Percentiles rank a stretch among this genome's conserved stretches.
These are phyloP conservation scores for Drosophila birchii DNA, from an alignment of 2,888 invertebrate species.

Conservation along the genomic window DNA sequence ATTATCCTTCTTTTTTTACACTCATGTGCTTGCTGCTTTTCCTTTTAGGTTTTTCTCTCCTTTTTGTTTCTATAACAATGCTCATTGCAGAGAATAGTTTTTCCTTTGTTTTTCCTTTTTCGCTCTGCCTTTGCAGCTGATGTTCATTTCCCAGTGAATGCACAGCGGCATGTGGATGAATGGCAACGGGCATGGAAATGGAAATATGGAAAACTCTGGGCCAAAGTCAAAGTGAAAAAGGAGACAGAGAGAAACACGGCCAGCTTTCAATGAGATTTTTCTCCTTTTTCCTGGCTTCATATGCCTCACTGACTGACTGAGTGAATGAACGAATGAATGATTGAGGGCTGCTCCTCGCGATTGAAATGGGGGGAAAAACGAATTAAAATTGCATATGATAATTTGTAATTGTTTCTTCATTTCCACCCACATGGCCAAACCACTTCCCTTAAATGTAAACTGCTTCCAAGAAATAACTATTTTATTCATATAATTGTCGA, in stretches of 20 bases:
- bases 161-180: slow-evolving; percentile 52
- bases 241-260: slow-evolving; percentile 32
- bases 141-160: slow-evolving; percentile 73
- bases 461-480: slow-evolving; percentile 29
- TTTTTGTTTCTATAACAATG: slow-evolving; percentile 53
- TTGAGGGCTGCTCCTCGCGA: slow-evolving; percentile 28
- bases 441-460: not conserved
- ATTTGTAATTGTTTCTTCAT: slow-evolving; percentile 45
- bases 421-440: not conserved
- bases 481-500: slow-evolving; percentile 21
- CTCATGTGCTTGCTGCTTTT: slow-evolving; percentile 33
- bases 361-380: slow-evolving; percentile 17
- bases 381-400: slow-evolving; percentile 51
- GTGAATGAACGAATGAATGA: slow-evolving; percentile 9
- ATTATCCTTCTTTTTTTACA: slow-evolving; percentile 5
- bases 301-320: slow-evolving; percentile 53
- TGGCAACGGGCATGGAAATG: slow-evolving; percentile 37
- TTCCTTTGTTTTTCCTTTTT: slow-evolving; percentile 54
- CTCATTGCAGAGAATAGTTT: slow-evolving; percentile 29
- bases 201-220: slow-evolving; percentile 31
- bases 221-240: slow-evolving; percentile 55
- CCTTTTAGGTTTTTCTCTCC: slow-evolving; percentile 22
- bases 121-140: slow-evolving; percentile 54
- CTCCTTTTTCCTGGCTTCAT: slow-evolving; percentile 39
- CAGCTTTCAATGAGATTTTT: slow-evolving; percentile 49